These are phyloP conservation scores for Liasis olivaceus DNA, from an alignment of 2,797 vertebrate species.

Conservation along the genomic window DNA sequence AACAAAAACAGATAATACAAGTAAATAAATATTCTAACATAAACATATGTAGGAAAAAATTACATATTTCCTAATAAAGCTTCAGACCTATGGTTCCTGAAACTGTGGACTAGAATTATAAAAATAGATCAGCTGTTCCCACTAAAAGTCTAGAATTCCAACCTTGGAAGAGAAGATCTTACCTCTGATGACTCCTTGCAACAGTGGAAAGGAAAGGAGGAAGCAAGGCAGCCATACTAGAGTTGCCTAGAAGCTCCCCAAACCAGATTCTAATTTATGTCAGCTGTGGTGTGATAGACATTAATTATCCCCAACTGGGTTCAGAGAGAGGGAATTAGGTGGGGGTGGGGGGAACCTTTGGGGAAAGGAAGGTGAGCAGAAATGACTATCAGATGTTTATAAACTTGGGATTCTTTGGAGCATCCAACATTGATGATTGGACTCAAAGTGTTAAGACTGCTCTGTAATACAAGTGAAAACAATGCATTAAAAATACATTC, in stretches of 20 bases:
- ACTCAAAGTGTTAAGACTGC: not conserved
- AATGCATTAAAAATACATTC: constrained; percentile 15
- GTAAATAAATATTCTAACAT: constrained; percentile 46
- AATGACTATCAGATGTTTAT: not conserved
- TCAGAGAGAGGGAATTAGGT: not conserved
- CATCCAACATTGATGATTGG: not conserved
- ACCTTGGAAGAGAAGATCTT: constrained; percentile 33
- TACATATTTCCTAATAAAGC: not conserved
- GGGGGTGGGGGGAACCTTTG: not conserved
- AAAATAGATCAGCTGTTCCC: not conserved
- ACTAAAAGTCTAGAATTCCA: not conserved
- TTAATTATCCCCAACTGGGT: not conserved
- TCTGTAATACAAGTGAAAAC: not conserved
- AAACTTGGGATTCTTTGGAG: not conserved
- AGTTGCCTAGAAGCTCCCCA: no score
- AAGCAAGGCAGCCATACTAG: no score
- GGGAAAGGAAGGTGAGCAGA: not conserved
- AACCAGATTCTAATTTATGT: not conserved
- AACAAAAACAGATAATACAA: constrained; percentile 30
- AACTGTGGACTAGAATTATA: not conserved
- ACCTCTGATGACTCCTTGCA: not conserved
- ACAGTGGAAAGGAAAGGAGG: not conserved
- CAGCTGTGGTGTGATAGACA: not conserved
- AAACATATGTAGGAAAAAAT: constrained; percentile 16
- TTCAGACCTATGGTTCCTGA: not conserved